Base-by-base conservation (phyloP, 2,113 vertebrate genomes). In the Chrysemys picta region DNA sequence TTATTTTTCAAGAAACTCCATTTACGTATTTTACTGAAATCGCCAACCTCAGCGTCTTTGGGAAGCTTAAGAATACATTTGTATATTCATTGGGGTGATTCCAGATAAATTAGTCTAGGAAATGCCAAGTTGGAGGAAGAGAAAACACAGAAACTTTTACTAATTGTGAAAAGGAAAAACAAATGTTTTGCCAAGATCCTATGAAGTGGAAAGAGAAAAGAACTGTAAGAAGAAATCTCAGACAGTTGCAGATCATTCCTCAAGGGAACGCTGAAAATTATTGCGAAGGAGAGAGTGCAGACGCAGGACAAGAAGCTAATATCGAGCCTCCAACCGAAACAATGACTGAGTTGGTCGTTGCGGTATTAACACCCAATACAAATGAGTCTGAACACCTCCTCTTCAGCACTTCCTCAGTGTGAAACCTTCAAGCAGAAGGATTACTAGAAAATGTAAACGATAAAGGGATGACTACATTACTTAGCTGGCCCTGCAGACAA, bases 231-330 rank as follows among this genome's bases (percentile, higher is more conserved):
- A 89, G 87, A 94, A 95, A 96, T 94, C 89, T 94, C 87, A 87
- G 90, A 82, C 49, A 65, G 82, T 95, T 93, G 86, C 75, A 93
- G 92, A 56, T 96, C 92, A 92, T 90, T 95, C 90, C 96, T 95
- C 95, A 84, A 92, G 93, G 90, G 92, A 94, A 83, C 80, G 24
- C 85, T 87, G 89, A 69, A 89, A 95, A 90, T 95, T 96, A 95
- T 96, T 97, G 92, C 87, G 90, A 93, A 91, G 94, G 94, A 94
- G 82, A 92, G 85, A 95, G 76, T 92, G 87, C 89, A 90, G 75
- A 94, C 87, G 91, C 95, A 91, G 91, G 94, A 95, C 93, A 96
- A 96, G 89, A 82, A 94, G 94, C 92, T 95, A 93, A 95, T 97
- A 97, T 97, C 92, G 96, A 97, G 96, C 86, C 89, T 94, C 92